phyloP scores from a whole-genome alignment of 1,140 invertebrate species.

The Acyrthosiphon pisum region DNA sequence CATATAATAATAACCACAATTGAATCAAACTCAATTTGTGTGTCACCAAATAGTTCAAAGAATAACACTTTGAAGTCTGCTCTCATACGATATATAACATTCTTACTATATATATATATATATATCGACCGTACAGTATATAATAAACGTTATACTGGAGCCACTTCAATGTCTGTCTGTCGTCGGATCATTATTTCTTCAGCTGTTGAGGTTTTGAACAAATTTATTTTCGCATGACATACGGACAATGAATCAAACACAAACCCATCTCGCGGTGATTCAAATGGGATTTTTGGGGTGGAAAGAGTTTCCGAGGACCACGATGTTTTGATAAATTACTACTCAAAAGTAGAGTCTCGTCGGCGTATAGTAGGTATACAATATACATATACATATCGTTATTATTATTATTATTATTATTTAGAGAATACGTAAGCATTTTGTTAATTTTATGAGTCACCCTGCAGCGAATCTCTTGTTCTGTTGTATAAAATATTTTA shows the following conservation, averaged over 20 bases:
- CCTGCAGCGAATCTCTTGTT: neutral
- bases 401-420: no score
- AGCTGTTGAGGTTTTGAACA: conserved; percentile 34
- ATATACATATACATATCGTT: neutral
- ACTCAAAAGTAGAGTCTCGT: neutral
- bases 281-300: conserved; percentile 3
- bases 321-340: conserved; percentile 23
- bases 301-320: neutral
- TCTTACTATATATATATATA: neutral
- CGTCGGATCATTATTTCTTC: conserved; percentile 43
- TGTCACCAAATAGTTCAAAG: no score
- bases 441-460: conserved; percentile 17
- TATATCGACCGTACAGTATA: neutral
- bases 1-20: neutral
- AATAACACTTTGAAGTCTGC: neutral
- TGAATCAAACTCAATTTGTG: neutral
- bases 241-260: neutral
- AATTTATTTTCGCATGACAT: conserved; percentile 39
- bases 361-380: neutral
- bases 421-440: neutral
- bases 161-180: conserved; percentile 6
- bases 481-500: neutral
- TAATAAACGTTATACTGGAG: neutral
- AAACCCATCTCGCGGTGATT: conserved; percentile 22
- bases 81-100: neutral